phyloP scores from a whole-genome alignment of 2,113 vertebrate species.

The Mus pahari region DNA sequence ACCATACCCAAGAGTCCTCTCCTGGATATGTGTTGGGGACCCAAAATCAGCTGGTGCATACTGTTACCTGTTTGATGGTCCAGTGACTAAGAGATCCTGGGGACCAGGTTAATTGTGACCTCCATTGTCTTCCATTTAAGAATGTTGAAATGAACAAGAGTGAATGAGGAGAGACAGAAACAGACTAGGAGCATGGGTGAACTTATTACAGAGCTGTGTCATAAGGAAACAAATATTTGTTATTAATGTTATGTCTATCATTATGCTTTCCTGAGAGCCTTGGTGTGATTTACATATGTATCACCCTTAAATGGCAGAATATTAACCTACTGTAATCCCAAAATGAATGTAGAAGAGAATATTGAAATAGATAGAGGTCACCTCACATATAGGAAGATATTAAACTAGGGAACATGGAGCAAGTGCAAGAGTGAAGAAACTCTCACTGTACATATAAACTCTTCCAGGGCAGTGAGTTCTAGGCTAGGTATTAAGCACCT shows the following conservation, averaged over 20 bases:
- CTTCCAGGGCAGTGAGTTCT: not conserved
- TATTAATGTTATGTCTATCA: not conserved
- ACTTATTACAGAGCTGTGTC: not conserved
- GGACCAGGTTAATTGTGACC: not conserved
- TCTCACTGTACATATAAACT: fast-evolving
- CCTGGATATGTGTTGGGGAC: no score
- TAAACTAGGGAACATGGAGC: not conserved
- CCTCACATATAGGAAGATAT: not conserved
- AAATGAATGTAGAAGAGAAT: not conserved
- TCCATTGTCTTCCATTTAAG: not conserved
- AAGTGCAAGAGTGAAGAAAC: not conserved
- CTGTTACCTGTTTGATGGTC: no score
- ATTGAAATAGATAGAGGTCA: not conserved
- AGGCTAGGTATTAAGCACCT: not conserved
- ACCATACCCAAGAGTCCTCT: no score
- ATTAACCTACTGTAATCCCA: not conserved
- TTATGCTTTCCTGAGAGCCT: not conserved
- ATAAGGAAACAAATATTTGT: not conserved
- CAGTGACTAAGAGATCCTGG: no score
- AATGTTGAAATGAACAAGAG: not conserved
- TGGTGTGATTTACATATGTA: not conserved
- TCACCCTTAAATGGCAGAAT: not conserved
- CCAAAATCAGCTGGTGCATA: no score
- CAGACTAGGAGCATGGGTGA: not conserved
- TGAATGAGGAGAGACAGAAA: not conserved